Percentiles rank a stretch among this genome's conserved stretches.
Conservation (phyloP, 1,140 invertebrate genomes). For the Hetaerina americana region DNA sequence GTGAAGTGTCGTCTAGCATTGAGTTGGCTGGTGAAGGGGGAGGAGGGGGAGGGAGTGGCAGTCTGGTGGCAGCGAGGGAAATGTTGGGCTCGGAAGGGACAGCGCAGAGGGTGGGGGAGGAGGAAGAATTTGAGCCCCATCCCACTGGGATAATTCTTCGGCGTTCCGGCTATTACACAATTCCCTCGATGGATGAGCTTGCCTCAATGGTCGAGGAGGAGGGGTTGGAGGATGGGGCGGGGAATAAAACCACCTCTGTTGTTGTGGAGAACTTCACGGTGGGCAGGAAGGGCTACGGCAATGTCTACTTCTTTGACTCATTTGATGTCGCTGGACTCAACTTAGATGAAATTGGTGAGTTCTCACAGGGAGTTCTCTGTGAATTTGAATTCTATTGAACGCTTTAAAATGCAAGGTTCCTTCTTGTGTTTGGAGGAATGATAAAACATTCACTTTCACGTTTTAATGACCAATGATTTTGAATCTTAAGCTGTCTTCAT, state of each 20-base stretch:
- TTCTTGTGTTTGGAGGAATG: neutral
- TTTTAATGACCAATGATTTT: slow-evolving; percentile 4
- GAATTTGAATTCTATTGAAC: slow-evolving; percentile 7
- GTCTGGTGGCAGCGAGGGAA: too few species aligned
- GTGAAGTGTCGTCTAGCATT: neutral
- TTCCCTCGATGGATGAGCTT: slow-evolving; percentile 67
- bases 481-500: neutral
- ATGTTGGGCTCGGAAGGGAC: neutral
- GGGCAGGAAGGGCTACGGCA: slow-evolving; percentile 81
- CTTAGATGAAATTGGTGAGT: slow-evolving; percentile 67
- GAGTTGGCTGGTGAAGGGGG: neutral
- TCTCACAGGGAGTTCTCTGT: neutral
- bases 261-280: slow-evolving; percentile 83
- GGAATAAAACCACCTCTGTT: slow-evolving; percentile 43
- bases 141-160: slow-evolving; percentile 32
- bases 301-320: slow-evolving; percentile 74
- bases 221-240: slow-evolving; percentile 37
- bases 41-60: neutral
- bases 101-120: neutral
- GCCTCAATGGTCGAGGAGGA: slow-evolving; percentile 38
- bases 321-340: slow-evolving; percentile 83
- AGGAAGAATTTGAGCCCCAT: slow-evolving; percentile 21
- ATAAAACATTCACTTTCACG: neutral
- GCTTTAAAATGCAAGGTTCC: neutral
- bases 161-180: slow-evolving; percentile 72